Evolutionary conservation across 1,140 invertebrate species (phyloP).

Genomic region (Ceratitis capitata): DNA sequence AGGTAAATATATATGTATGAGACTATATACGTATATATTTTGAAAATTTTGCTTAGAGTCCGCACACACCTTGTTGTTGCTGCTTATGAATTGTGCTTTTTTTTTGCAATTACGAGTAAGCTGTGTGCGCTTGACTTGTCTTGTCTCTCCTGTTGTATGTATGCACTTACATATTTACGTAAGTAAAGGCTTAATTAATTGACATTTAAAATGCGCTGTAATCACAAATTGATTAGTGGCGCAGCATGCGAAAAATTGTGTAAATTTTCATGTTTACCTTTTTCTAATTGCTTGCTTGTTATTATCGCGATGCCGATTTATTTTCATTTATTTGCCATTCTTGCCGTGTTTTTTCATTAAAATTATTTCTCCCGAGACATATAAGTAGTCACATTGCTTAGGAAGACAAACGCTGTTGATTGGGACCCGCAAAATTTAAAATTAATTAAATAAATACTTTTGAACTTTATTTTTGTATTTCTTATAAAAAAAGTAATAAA

Average conservation of each 20-base stretch:
- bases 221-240: constrained; percentile 38
- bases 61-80: not conserved
- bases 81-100: not conserved
- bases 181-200: constrained; percentile 37
- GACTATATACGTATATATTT: no score
- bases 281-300: constrained; percentile 33
- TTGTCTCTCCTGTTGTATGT: not conserved
- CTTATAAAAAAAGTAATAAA: no score
- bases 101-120: not conserved
- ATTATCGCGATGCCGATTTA: not conserved
- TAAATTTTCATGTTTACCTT: constrained; percentile 33
- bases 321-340: not conserved
- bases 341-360: no score
- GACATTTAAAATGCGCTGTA: constrained; percentile 34
- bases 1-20: not conserved
- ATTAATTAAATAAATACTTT: no score
- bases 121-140: not conserved
- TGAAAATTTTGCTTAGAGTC: no score
- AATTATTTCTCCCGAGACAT: no score
- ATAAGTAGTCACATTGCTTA: no score
- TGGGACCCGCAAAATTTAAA: no score
- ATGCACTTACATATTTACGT: no score
- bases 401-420: no score
- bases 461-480: no score
- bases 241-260: constrained; percentile 29